Evolutionary conservation across 2,113 vertebrate genomes (phyloP).

Genomic region (Gavialis gangeticus): DNA sequence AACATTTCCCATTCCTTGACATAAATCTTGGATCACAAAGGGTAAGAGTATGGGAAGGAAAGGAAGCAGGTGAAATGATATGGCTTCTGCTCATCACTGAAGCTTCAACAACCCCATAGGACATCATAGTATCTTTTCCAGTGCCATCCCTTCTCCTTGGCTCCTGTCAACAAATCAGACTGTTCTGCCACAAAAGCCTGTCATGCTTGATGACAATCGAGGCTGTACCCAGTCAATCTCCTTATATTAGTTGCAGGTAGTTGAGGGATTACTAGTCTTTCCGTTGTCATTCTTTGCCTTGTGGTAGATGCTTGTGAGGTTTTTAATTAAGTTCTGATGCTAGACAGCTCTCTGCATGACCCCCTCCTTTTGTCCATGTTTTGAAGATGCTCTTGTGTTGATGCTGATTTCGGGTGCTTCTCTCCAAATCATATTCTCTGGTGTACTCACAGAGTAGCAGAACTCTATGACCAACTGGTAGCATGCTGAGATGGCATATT

Average conservation of each 20-base stretch:
- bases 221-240: neutral
- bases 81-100: no score
- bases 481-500: neutral
- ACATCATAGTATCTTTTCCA: constrained; percentile 42
- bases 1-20: no score
- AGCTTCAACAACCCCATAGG: neutral
- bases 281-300: neutral
- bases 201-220: accelerated
- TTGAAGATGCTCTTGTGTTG: neutral
- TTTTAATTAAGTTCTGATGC: neutral
- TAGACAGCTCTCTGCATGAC: neutral
- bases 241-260: neutral
- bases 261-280: neutral
- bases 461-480: neutral
- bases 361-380: neutral
- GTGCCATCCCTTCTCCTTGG: constrained; percentile 22
- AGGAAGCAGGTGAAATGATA: no score
- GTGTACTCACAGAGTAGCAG: neutral
- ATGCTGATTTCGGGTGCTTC: neutral
- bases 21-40: no score
- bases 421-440: neutral
- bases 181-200: no score
- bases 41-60: no score
- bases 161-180: neutral
- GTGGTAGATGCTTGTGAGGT: neutral